These are phyloP conservation scores for Capromys pilorides DNA, from an alignment of 2,797 vertebrate genomes.

Conservation along the genomic window DNA sequence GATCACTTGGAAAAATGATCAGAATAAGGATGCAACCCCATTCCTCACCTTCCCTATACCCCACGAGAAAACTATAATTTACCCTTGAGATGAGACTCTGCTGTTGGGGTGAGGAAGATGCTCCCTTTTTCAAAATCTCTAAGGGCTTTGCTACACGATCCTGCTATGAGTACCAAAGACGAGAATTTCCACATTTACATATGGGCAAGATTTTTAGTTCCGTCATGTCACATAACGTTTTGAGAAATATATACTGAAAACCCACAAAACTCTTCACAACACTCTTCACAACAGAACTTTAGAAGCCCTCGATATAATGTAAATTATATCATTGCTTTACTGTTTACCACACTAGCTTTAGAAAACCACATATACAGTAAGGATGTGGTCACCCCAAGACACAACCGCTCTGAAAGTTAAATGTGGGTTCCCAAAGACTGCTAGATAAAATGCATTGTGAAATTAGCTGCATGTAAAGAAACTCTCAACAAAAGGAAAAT, in stretches of 20 bases:
- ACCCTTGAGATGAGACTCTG: neutral
- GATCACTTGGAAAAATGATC: neutral
- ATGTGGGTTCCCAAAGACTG: neutral
- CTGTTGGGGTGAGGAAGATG: neutral
- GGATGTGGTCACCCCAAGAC: neutral
- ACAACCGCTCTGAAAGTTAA: neutral
- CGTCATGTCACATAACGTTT: neutral
- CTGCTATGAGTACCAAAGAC: neutral
- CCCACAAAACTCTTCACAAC: neutral
- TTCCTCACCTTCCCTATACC: neutral
- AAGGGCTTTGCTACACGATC: neutral
- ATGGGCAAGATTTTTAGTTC: neutral
- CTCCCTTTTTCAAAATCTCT: neutral
- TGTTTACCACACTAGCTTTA: neutral
- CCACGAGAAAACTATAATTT: neutral
- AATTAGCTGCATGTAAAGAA: neutral
- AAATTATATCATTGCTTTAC: neutral
- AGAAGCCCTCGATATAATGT: neutral
- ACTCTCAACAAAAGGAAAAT: slow-evolving; percentile 43
- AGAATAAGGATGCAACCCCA: neutral
- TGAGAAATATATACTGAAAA: neutral
- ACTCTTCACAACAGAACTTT: neutral
- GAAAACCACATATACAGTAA: neutral
- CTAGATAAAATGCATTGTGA: slow-evolving; percentile 8
- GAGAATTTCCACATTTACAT: slow-evolving; percentile 23